Percentiles rank a stretch among this genome's conserved stretches.
These are phyloP conservation scores for Drosophila asahinai DNA, from an alignment of 1,140 invertebrate species.

Conservation along the genomic window DNA sequence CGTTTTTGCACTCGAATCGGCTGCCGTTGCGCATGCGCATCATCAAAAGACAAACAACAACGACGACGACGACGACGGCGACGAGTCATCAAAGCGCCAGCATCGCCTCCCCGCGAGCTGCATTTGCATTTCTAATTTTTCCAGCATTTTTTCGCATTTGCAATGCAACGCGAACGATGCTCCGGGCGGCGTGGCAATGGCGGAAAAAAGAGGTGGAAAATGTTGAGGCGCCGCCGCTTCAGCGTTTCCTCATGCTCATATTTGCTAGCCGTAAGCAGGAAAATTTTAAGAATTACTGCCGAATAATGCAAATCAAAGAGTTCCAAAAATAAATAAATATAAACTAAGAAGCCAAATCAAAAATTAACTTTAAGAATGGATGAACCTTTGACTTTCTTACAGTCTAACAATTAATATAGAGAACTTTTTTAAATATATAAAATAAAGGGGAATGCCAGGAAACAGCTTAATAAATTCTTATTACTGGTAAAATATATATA, in stretches of 20 bases:
- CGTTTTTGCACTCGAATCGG: slow-evolving; percentile 73
- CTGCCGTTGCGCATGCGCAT: slow-evolving; percentile 69
- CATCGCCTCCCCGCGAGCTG: slow-evolving; percentile 25
- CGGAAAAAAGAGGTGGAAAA: slow-evolving; percentile 24
- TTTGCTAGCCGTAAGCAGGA: slow-evolving; percentile 3
- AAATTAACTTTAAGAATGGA: background rate
- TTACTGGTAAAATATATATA: too few species aligned
- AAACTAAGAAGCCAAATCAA: background rate
- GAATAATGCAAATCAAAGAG: slow-evolving; percentile 1
- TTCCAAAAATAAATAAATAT: background rate
- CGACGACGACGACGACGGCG: slow-evolving; percentile 13
- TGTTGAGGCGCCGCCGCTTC: slow-evolving; percentile 43
- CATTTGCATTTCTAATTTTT: slow-evolving; percentile 83
- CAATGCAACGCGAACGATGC: slow-evolving; percentile 56
- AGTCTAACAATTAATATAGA: too few species aligned
- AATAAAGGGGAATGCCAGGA: too few species aligned
- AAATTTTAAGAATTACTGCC: slow-evolving; percentile 14
- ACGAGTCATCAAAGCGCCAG: slow-evolving; percentile 54
- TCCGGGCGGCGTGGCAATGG: slow-evolving; percentile 66
- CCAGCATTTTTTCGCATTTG: slow-evolving; percentile 52
- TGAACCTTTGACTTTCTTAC: too few species aligned
- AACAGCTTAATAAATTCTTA: too few species aligned
- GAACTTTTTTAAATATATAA: too few species aligned
- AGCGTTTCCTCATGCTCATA: slow-evolving; percentile 31
- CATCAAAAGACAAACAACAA: slow-evolving; percentile 69